Conservation (phyloP, 1,140 invertebrate genomes). For the Chlorops oryzae region DNA sequence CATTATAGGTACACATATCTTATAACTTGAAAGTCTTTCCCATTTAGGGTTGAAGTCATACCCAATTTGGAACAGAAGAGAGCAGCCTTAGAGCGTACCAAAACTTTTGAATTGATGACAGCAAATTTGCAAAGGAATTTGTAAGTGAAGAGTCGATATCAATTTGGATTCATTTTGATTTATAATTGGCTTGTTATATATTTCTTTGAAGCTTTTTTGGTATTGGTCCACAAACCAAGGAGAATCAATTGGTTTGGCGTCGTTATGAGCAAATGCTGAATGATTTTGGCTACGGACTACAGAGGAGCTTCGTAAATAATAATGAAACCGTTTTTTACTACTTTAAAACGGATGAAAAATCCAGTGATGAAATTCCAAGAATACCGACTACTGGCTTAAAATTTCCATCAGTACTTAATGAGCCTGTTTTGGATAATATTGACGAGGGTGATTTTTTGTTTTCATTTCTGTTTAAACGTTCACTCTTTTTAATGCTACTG, state of each 20-base stretch:
- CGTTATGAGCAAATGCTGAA: conserved; percentile 27
- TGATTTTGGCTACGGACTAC: conserved; percentile 24
- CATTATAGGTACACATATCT: too few species aligned
- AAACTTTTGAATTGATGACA: conserved; percentile 26
- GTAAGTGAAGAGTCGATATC: conserved; percentile 6
- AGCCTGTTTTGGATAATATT: not conserved
- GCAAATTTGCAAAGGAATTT: conserved; percentile 34
- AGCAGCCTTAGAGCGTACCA: conserved; percentile 62
- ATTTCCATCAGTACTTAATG: not conserved
- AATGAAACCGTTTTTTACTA: conserved; percentile 40
- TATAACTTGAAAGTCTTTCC: not conserved
- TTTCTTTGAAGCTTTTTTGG: conserved; percentile 19
- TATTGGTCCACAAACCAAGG: conserved; percentile 36
- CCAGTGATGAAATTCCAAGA: conserved; percentile 2
- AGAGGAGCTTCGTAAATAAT: conserved; percentile 25
- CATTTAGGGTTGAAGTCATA: conserved; percentile 81
- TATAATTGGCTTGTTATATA: not conserved
- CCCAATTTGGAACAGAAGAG: conserved; percentile 75
- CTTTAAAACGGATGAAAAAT: conserved; percentile 18
- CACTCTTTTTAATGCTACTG: not conserved
- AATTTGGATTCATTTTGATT: not conserved
- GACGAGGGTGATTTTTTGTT: not conserved
- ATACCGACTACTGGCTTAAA: not conserved
- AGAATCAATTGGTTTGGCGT: conserved; percentile 29
- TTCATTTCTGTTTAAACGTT: not conserved